Evolutionary conservation across 92 coral and sea anemone species (phyloP).

Genomic region (Phenganax marumi): DNA sequence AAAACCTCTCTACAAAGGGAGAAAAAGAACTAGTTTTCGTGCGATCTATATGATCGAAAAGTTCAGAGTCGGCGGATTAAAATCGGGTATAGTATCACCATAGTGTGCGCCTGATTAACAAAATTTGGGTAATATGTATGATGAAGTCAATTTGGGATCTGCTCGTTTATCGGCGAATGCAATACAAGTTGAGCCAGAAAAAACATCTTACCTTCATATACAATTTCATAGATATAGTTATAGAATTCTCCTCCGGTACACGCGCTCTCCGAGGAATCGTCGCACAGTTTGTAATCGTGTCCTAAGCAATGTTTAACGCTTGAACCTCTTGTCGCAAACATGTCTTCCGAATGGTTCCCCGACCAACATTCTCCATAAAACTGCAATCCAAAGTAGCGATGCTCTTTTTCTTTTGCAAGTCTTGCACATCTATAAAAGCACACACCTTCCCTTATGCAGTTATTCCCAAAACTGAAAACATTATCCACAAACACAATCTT

Average conservation of each 20-base stretch:
- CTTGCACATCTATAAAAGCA: constrained; percentile 7
- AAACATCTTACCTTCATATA: constrained; percentile 12
- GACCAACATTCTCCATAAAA: constrained; percentile 40
- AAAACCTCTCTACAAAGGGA: no score
- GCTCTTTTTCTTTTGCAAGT: not conserved
- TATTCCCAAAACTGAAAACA: no score
- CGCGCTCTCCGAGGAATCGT: not conserved
- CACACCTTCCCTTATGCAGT: not conserved
- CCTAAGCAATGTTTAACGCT: not conserved
- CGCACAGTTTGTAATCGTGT: not conserved
- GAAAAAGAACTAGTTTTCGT: no score
- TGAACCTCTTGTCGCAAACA: not conserved
- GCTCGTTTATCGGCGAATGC: not conserved
- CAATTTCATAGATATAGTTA: constrained; percentile 28
- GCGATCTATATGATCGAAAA: no score
- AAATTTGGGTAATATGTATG: not conserved
- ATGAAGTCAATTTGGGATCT: not conserved
- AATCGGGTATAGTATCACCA: no score
- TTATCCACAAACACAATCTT: no score
- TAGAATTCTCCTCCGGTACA: not conserved
- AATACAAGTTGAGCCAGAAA: not conserved
- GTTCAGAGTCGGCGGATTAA: no score
- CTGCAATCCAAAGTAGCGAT: constrained; percentile 28
- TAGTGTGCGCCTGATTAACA: no score
- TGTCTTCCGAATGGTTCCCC: constrained; percentile 4